Evolutionary conservation across 2,888 invertebrate species (phyloP), one percentile per base, ranked within the genome.

Genomic region (Acrocyrtus sp.): DNA sequence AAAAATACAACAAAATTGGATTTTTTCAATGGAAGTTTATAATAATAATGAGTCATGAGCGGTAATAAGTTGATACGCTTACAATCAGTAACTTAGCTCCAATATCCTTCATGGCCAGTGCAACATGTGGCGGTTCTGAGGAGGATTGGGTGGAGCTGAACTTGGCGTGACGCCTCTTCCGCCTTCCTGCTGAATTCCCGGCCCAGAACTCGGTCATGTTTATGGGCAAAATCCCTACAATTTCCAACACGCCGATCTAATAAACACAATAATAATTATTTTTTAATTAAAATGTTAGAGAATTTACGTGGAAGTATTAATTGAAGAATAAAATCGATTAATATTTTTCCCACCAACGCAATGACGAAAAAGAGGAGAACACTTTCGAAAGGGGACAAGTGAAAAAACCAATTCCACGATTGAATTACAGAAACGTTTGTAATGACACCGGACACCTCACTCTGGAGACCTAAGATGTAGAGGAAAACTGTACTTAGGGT

Each of bases 371-470:
- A 45, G 24, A 68, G 17, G 29, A 68, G 60, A 0, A 68, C 53
- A 53, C 60, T 68, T 45, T 68, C 68, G 39, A 68, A 68, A 1
- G 58, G 27, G 6, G 60, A 60, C 45, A 68, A 34, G 24, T 68
- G 68, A 27, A 68, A 60, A 22, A 68, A 68, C 68, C 68, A 68
- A 24, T 45, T 26, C 68, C 68, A 68, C 6, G 60, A 60, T 34
- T 68, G 68, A 21, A 68, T 68, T n/a, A 68, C 60, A 0, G 68
- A 68, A 1, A 68, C 68, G 21, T 68, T 68, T 21, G 68, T 60
- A 0, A 68, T 68, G 0, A 68, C 60, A 27, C 39, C 53, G 3
- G 58, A 34, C 22, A 19, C 24, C 6, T 57, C 17, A 1, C 50
- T 60, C 5, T 51, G 43, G 8, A 60, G 29, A 0, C 68, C 68